Evolutionary conservation across 2,797 vertebrate genomes (phyloP), one percentile per base, ranked within the genome.

Genomic region (Hydrolagus colliei): DNA sequence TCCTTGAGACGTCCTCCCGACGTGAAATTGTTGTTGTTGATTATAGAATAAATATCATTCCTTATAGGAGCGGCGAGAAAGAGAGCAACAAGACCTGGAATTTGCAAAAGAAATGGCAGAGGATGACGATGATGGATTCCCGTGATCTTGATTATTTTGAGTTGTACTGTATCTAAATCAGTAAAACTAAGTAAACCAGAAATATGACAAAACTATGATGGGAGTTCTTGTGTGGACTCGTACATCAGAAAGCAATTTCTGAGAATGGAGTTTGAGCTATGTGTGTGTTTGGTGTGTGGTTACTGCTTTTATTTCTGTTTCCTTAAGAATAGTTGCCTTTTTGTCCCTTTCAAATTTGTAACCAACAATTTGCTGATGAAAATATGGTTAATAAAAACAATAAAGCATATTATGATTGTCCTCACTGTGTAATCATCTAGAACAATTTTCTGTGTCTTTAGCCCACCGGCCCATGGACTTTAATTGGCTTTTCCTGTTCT

Each of bases 81-180:
- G 97, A 0, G 97, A 99, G 90, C 97, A 99, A 91, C 97, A 99
- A 90, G 97, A 99, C 90, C 92, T 99, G 93, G 97, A 99, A 90
- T 99, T 99, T 0, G 97, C 97, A 41, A 99, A 99, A 93, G 97
- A 98, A 92, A 98, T 98, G 97, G 97, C 97, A 0, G 97, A 99
- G 90, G 97, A 99, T 0, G 97, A 98, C 0, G 97, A 99, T 0
- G 97, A 99, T 1, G 97, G 97, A 88, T 99, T 98, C 87, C 97
- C 98, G 0, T 98, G 93, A 97, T 88, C 68, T 85, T 52, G 7
- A 32, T 4, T 11, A 1, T 11, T 12, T 71, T 68, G 32, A 63
- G 20, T 18, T 41, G 27, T 27, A 68, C 27, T 82, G 79, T 84
- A 84, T 68, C 32, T 71, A 32, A 68, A 71, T 20, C 32, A 71